Percentiles rank a stretch among this genome's conserved stretches.
phyloP scores from a whole-genome alignment of 2,888 invertebrate species.

The Phaedon cochleariae region DNA sequence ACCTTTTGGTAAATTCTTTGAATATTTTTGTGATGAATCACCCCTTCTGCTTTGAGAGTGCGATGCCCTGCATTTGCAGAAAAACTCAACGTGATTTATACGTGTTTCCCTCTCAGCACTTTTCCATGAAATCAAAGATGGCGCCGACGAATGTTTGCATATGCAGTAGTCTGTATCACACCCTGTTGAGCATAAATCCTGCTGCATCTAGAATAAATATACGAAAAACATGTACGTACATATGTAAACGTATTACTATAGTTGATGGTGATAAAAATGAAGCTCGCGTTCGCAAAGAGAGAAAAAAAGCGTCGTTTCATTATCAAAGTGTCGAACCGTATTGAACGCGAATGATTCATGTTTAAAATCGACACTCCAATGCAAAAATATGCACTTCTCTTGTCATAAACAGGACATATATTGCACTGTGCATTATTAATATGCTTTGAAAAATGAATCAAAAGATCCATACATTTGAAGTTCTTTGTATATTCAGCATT shows the following conservation, averaged over 20 bases:
- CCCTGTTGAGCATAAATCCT: constrained; percentile 46
- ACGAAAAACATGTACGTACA: constrained; percentile 52
- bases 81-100: constrained; percentile 34
- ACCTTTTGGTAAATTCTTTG: too few species aligned
- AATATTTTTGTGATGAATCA: too few species aligned
- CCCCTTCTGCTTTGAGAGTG: too few species aligned
- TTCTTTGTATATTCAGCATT: constrained; percentile 31
- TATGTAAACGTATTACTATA: constrained; percentile 55
- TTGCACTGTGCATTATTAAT: constrained; percentile 62
- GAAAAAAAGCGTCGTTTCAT: constrained; percentile 57
- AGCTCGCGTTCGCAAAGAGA: constrained; percentile 51
- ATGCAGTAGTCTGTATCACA: constrained; percentile 40
- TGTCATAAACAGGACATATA: constrained; percentile 62
- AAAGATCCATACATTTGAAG: constrained; percentile 48
- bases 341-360: constrained; percentile 63
- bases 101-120: constrained; percentile 40
- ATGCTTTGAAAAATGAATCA: constrained; percentile 62
- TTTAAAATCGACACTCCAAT: constrained; percentile 61
- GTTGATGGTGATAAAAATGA: constrained; percentile 57
- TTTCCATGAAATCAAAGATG: constrained; percentile 44
- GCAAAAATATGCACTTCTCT: constrained; percentile 62
- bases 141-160: constrained; percentile 41
- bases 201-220: constrained; percentile 49
- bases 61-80: too few species aligned
- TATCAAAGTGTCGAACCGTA: constrained; percentile 62